These are phyloP conservation scores for Tetrapedia diversipes DNA, from an alignment of 2,888 invertebrate genomes.

Conservation along the genomic window DNA sequence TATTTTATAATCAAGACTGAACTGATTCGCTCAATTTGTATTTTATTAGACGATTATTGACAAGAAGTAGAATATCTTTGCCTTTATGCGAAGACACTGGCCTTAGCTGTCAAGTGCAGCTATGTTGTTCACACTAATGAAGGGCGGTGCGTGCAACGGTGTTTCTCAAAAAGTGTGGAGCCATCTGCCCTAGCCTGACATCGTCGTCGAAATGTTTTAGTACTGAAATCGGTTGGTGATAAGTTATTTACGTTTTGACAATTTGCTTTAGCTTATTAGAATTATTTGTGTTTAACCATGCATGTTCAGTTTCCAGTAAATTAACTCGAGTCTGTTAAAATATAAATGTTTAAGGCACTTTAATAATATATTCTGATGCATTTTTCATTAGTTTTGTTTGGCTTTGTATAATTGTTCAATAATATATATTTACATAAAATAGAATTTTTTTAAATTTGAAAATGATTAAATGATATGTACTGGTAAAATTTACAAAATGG, in stretches of 20 bases:
- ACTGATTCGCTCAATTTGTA: slow-evolving; percentile 36
- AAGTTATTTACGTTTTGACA: slow-evolving; percentile 46
- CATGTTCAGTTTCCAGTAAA: background rate
- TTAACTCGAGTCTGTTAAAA: background rate
- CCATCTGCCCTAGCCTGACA: slow-evolving; percentile 63
- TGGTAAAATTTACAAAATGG: background rate
- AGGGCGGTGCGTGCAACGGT: slow-evolving; percentile 68
- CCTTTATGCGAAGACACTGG: slow-evolving; percentile 70
- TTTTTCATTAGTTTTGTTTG: background rate
- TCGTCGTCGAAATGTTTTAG: slow-evolving; percentile 58
- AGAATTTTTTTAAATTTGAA: background rate
- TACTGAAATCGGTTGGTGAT: slow-evolving; percentile 51
- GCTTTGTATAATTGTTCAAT: background rate
- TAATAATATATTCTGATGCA: background rate
- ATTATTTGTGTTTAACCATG: background rate
- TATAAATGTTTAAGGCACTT: background rate
- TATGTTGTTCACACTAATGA: slow-evolving; percentile 66
- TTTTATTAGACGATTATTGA: slow-evolving; percentile 61
- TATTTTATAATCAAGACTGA: background rate
- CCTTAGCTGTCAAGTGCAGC: slow-evolving; percentile 73
- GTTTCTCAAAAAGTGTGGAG: slow-evolving; percentile 62
- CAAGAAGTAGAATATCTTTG: slow-evolving; percentile 54
- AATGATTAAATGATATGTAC: background rate
- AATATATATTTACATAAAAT: background rate
- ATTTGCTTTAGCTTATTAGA: background rate